A percentile compares a stretch with the other conserved stretches of the same genome.
These are phyloP conservation scores for Neomonachus schauinslandi DNA, from an alignment of 2,113 vertebrate species.

Conservation along the genomic window DNA sequence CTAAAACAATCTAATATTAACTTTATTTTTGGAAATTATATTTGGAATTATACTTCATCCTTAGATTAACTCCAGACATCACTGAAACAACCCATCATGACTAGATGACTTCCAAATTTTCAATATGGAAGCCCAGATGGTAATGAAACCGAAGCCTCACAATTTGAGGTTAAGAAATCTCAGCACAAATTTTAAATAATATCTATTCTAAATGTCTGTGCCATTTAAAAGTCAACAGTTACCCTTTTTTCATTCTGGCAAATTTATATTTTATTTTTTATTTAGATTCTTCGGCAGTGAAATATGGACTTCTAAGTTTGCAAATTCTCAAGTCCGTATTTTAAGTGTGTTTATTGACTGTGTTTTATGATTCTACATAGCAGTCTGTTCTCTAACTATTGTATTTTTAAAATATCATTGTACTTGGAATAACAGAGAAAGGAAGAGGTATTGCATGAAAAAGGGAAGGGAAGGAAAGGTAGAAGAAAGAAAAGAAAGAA, in stretches of 20 bases:
- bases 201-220: background rate
- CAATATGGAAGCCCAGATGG: background rate
- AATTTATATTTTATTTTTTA: background rate
- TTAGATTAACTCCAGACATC: background rate
- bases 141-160: background rate
- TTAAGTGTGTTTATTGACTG: background rate
- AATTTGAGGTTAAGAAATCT: background rate
- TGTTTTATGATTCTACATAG: background rate
- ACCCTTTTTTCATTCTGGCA: background rate
- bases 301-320: background rate
- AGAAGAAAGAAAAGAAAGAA: background rate
- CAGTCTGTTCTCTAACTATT: background rate
- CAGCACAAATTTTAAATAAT: background rate
- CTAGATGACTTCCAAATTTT: background rate
- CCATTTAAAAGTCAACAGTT: background rate
- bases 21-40: background rate
- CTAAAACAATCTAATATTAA: background rate
- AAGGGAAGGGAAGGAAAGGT: background rate
- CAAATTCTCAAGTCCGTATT: background rate
- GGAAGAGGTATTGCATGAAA: background rate
- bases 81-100: background rate
- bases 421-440: background rate
- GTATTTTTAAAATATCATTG: background rate
- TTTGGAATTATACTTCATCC: background rate
- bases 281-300: background rate